A percentile compares a stretch with the other conserved stretches of the same genome.
These are phyloP conservation scores for Amblyraja radiata DNA, from an alignment of 2,797 vertebrate species.

Conservation along the genomic window DNA sequence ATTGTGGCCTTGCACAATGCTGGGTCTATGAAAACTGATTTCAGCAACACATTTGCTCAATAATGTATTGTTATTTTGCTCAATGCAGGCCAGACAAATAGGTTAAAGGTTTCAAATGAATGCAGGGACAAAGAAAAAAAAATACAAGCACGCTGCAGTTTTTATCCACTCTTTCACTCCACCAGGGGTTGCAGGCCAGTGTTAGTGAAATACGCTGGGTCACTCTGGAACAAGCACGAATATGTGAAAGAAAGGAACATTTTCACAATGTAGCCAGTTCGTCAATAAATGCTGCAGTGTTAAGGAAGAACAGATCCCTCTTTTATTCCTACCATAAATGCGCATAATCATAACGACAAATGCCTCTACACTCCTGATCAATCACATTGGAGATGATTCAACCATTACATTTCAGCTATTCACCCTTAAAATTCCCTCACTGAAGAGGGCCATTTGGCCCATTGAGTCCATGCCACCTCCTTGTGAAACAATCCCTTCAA, in stretches of 20 bases:
- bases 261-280: background rate
- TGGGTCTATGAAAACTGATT: conserved; percentile 8
- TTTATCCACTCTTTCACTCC: background rate
- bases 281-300: background rate
- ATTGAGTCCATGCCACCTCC: too few relatives aligned
- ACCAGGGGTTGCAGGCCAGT: background rate
- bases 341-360: background rate
- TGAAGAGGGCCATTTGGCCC: too few relatives aligned
- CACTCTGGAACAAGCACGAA: conserved; percentile 3
- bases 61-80: conserved; percentile 16
- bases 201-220: conserved; percentile 9
- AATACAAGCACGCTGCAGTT: background rate
- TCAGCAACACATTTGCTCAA: conserved; percentile 25
- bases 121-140: conserved; percentile 8
- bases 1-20: conserved; percentile 2
- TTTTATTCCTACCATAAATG: background rate
- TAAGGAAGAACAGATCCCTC: background rate
- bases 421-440: background rate
- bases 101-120: background rate
- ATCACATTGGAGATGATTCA: too few relatives aligned
- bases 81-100: background rate
- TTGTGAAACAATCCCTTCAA: too few relatives aligned
- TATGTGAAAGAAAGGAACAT: background rate
- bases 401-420: background rate
- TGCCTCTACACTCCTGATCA: background rate